Evolutionary conservation across 2,888 invertebrate genomes (phyloP), one percentile per base, ranked within the genome.

Genomic region (Synergus umbraculus): DNA sequence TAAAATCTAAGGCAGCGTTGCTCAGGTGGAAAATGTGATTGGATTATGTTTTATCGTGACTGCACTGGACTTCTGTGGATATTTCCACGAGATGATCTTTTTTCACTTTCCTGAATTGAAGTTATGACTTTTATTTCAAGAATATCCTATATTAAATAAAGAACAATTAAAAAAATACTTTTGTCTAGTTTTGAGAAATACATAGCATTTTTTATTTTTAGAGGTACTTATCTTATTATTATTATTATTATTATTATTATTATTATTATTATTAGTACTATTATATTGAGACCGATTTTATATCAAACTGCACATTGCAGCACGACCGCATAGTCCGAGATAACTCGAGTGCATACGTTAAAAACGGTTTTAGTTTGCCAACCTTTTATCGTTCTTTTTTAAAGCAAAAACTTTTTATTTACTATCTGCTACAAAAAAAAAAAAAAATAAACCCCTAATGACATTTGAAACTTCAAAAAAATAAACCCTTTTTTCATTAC

Each of bases 321-420:
- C n/a, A 37, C 15, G 37, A 69, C 69, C 69, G 49, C 69, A 69
- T 29, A 69, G 29, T 29, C 37, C 46, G 46, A 49, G 69, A 69
- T 69, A 69, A 69, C 46, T 49, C 37, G 69, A 69, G 49, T 44
- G 69, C 15, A 65, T 65, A n/a, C 41, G 41, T 65, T 65, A 69
- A 69, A 69, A 69, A 69, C 29, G 69, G 69, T 46, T 69, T 49
- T 69, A 29, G 49, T 69, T 46, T 29, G 49, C 69, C 22, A 69
- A 49, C 29, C n/a, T 29, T 29, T 49, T 69, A 69, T 69, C 49
- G 29, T n/a, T 15, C 29, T 29, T 69, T 69, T 69, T 69, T 29
- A 49, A 69, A 12, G 29, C 44, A 15, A 49, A 9, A 3, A 44
- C n/a, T 46, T 49, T 29, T 69, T 49, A 69, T 49, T 69, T 22